Base-by-base conservation (phyloP, 2,113 vertebrate genomes). In the Pipa parva region DNA sequence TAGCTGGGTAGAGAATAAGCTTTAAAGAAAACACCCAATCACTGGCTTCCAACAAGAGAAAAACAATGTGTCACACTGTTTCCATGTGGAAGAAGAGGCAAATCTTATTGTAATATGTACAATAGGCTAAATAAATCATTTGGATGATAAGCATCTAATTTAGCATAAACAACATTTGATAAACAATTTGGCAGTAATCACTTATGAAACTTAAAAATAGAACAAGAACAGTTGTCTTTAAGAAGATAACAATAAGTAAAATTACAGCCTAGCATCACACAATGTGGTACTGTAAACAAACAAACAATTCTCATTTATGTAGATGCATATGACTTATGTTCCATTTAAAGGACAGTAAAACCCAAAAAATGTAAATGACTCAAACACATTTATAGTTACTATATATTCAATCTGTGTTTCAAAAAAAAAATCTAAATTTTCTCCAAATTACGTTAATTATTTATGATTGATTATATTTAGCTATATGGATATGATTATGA, bases 1-100 rank as follows among this genome's bases (percentile, higher is more conserved):
- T 81, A 81, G 73, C 74, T 75, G 73, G 72, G 79, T 74, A 83
- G 72, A 84, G 65, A 75, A 77, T 57, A 74, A 68, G 72, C 60
- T 82, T 72, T 60, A 21, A 39, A 72, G 61, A 39, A 0, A 21
- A 26, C 71, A 72, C 24, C 71, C 74, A 77, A 78, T 73, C 63
- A 75, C 1, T 0, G 73, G 42, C 50, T 73, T 10, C 51, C 6
- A 54, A 54, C 58, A 31, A 39, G 71, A 45, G 54, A 18, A 78
- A 21, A 24, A 72, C 73, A 75, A 73, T 57, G 71, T 52, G 48
- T 24, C 56, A 70, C 29, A 2, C 46, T 70, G 66, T 70, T 61
- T 70, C 66, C 61, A 36, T 61, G 57, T 70, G 61, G 58, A 70
- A 70, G 52, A 70, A 13, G 13, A 54, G 58, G 66, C 24, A 29